Evolutionary conservation across 2,888 invertebrate species (phyloP), one percentile per base, ranked within the genome.

Genomic region (Invenusta paracnida): DNA sequence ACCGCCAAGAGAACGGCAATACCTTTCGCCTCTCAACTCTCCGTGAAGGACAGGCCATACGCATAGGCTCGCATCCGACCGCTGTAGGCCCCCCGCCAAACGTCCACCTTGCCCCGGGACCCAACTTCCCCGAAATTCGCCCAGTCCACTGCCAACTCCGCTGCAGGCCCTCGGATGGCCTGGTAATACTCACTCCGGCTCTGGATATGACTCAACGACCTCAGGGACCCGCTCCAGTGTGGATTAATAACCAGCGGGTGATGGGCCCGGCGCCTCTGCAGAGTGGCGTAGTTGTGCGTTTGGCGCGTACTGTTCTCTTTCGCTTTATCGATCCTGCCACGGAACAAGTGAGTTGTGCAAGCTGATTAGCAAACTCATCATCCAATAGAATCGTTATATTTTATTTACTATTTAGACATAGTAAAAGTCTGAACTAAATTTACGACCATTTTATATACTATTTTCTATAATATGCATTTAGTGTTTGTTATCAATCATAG

Each of bases 121-220:
- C 82, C 28, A 73, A 92, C 13, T 67, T 84, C 31, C 87, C 87
- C 17, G 87, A 87, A 29, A 85, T 87, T 28, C 87, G 82, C 29
- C 87, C 87, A 67, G 67, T 83, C 30, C 87, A 87, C 31, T 87
- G 84, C 31, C 67, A 48, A 13, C 30, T 84, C 5, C 79, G 82
- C 66, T 82, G 73, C 31, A 86, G 82, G 30, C 73, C n/a, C 67
- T 86, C 83, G 29, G 67, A 31, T n/a, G 88, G 91, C 28, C 90
- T 91, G 89, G 88, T 92, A 23, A 95, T 95, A 66, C 17, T 86
- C n/a, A 82, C 86, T 90, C 93, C 95, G 29, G 96, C 97, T 91
- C 96, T 98, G 13, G 95, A 96, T 90, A 96, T 96, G 30, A 96
- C 95, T 92, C 96, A 98, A 88, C 97, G 98, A 92, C 96, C 96